Percentiles rank a stretch among this genome's conserved stretches.
phyloP scores from a whole-genome alignment of 2,888 invertebrate genomes.

The Andrena marginata region DNA sequence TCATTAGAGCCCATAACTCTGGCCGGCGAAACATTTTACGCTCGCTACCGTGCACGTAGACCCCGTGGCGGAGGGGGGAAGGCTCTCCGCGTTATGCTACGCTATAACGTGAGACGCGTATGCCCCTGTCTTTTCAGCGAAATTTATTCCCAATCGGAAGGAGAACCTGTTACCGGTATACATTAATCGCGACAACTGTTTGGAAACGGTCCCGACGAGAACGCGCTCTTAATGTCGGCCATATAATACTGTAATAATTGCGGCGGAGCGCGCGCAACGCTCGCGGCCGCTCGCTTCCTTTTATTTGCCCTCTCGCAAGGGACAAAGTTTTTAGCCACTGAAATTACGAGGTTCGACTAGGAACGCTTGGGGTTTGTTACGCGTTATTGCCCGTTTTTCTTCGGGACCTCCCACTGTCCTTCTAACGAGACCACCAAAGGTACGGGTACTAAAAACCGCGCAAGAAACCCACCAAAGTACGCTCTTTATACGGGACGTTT shows the following conservation, averaged over 20 bases:
- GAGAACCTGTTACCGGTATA: constrained; percentile 38
- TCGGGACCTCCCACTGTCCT: constrained; percentile 72
- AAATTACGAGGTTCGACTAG: constrained; percentile 51
- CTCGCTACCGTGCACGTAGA: constrained; percentile 28
- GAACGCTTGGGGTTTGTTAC: constrained; percentile 44
- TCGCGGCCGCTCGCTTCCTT: neutral
- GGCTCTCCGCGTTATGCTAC: constrained; percentile 20
- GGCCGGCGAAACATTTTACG: constrained; percentile 54
- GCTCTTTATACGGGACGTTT: constrained; percentile 73
- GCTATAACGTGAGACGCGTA: constrained; percentile 36
- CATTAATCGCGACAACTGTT: constrained; percentile 49
- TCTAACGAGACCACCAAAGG: constrained; percentile 75
- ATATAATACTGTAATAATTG: constrained; percentile 39
- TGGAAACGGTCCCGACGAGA: constrained; percentile 17
- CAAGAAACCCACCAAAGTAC: constrained; percentile 73
- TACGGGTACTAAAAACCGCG: constrained; percentile 63
- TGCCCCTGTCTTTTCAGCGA: constrained; percentile 25
- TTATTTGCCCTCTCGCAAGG: neutral
- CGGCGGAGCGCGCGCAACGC: constrained; percentile 14
- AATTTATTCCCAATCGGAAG: constrained; percentile 46
- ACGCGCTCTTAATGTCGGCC: constrained; percentile 7
- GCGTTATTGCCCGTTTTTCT: constrained; percentile 63
- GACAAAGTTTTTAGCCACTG: constrained; percentile 28
- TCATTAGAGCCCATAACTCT: constrained; percentile 69
- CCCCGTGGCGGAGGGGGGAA: constrained; percentile 17